Evolutionary conservation across 1,140 invertebrate genomes (phyloP), one percentile per base, ranked within the genome.

Genomic region (Oedothorax gibbosus): DNA sequence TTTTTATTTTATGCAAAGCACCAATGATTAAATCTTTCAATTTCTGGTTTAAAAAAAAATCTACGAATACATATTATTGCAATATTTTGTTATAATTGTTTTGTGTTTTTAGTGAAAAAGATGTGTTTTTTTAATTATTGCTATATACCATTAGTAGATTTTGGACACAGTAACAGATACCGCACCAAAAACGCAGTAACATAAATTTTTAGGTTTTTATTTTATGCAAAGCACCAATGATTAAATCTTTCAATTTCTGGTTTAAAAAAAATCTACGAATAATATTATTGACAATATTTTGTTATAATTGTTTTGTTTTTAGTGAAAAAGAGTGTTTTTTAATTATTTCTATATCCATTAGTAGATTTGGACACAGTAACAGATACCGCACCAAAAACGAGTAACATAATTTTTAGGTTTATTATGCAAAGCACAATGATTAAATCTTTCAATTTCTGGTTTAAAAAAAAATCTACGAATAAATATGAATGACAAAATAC

Each of bases 401-500:
- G 35, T 35, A 35, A 35, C 35, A 35, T 35, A 35, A 35, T 35
- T 53, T 53, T 18, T 71, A 18, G 10, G n/a, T 18, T 71, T 12
- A 18, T 15, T 53, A 71, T 11, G 50, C 51, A 10, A 51, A 53
- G n/a, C 12, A 71, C 12, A n/a, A 51, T 20, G 50, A 71, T 71
- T 71, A 71, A 71, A 71, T 71, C 54, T 54, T 10, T 54, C 50
- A n/a, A 11, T 49, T 15, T 20, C 20, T 54, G n/a, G 51, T 71
- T 71, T n/a, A 51, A 18, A 35, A 71, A 71, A 18, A 35, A 35
- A 35, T 35, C 54, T 6, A 8, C 50, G 69, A 18, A 71, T 71
- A 71, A 71, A 71, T 35, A 35, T 71, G 69, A 71, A 71, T 71
- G 54, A 71, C 51, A 71, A 71, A 71, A 14, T 71, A 18, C 7